phyloP scores from a whole-genome alignment of 2,113 vertebrate species.

The Phocoena sinus region DNA sequence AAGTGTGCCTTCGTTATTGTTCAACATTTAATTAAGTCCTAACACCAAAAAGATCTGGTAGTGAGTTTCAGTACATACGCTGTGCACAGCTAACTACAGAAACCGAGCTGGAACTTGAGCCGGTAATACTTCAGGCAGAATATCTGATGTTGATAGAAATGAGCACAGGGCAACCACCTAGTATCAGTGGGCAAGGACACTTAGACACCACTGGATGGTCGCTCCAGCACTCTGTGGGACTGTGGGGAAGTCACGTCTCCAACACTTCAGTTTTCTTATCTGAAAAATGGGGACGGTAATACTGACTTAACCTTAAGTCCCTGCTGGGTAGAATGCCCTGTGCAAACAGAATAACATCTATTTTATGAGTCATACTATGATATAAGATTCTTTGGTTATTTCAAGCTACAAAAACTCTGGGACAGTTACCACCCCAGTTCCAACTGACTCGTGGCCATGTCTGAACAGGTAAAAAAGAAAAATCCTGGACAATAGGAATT shows the following conservation, averaged over 20 bases:
- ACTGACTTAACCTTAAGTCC: not conserved
- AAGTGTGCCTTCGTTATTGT: slow-evolving; percentile 62
- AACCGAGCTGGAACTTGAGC: not conserved
- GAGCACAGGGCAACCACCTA: not conserved
- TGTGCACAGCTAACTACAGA: not conserved
- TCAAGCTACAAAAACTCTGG: not conserved
- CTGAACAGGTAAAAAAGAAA: not conserved
- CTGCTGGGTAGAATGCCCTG: not conserved
- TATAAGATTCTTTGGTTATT: not conserved
- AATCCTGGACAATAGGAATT: not conserved
- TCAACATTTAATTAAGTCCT: slow-evolving; percentile 67
- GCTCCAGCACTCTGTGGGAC: not conserved
- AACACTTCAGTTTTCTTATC: not conserved
- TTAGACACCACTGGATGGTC: accelerated
- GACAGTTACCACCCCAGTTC: not conserved
- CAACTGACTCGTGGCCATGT: not conserved
- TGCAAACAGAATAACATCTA: not conserved
- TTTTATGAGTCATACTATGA: too few relatives aligned
- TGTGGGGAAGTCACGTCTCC: not conserved
- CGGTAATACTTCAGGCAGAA: not conserved
- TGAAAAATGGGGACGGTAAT: not conserved
- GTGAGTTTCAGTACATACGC: not conserved
- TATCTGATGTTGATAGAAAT: not conserved
- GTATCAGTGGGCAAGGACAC: accelerated
- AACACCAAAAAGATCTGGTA: slow-evolving; percentile 52